A percentile compares a stretch with the other conserved stretches of the same genome.
These are phyloP conservation scores for Callyntrura sp. DNA, from an alignment of 2,888 invertebrate genomes.

Conservation along the genomic window DNA sequence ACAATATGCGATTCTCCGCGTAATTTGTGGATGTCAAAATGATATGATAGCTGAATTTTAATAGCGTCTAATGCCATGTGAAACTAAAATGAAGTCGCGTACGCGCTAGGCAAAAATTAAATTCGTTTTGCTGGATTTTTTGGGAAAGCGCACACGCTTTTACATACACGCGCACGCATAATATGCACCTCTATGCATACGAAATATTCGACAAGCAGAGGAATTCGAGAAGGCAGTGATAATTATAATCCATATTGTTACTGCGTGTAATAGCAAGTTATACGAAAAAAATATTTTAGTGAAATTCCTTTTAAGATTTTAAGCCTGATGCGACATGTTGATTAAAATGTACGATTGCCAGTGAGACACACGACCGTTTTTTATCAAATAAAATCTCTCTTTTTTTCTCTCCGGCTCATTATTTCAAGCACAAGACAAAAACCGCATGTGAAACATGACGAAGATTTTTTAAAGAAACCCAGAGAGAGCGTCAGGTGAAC, in stretches of 20 bases:
- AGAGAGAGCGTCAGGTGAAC: slow-evolving; percentile 4
- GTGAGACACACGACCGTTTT: slow-evolving; percentile 69
- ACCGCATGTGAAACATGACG: slow-evolving; percentile 30
- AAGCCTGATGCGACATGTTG: slow-evolving; percentile 48
- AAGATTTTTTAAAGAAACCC: neutral
- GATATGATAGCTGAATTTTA: slow-evolving; percentile 25
- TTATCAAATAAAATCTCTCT: slow-evolving; percentile 36
- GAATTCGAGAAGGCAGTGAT: too few relatives aligned
- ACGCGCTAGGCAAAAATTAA: neutral
- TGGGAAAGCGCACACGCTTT: too few relatives aligned
- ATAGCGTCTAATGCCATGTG: slow-evolving; percentile 1
- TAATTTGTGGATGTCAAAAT: slow-evolving; percentile 37
- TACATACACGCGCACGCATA: too few relatives aligned
- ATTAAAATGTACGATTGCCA: slow-evolving; percentile 67
- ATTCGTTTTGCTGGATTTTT: slow-evolving; percentile 20
- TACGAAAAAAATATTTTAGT: too few relatives aligned
- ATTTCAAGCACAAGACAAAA: slow-evolving; percentile 62
- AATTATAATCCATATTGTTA: slow-evolving; percentile 18
- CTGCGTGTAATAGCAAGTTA: neutral
- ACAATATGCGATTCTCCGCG: slow-evolving; percentile 26
- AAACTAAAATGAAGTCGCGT: neutral
- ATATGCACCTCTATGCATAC: too few relatives aligned
- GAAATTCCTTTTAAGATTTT: slow-evolving; percentile 27
- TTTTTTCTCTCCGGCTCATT: slow-evolving; percentile 29
- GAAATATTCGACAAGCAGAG: too few relatives aligned